These are phyloP conservation scores for Eumeta japonica DNA, from an alignment of 1,140 invertebrate species.

Conservation along the genomic window DNA sequence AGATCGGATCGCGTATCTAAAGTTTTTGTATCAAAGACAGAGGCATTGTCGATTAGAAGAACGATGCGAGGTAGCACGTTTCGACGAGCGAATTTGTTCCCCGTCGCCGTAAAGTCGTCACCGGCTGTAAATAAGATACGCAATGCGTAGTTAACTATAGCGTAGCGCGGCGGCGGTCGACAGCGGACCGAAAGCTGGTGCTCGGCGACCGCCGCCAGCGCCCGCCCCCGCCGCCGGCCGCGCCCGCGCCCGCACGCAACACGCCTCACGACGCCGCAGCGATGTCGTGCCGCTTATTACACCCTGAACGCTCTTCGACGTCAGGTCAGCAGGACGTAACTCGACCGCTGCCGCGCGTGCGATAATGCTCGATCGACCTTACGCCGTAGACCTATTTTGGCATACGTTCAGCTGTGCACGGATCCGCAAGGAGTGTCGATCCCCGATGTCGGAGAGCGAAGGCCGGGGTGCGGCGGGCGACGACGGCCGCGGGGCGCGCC, in stretches of 20 bases:
- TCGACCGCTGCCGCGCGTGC: no score
- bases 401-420: conserved; percentile 13
- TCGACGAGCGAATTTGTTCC: no score
- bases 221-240: conserved; percentile 18
- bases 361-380: no score
- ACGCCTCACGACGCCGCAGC: conserved; percentile 25
- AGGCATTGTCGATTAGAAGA: no score
- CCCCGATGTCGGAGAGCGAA: conserved; percentile 50
- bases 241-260: conserved; percentile 19
- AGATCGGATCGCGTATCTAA: no score
- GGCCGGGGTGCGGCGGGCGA: conserved; percentile 39
- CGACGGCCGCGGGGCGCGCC: conserved; percentile 32
- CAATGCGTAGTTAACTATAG: neutral
- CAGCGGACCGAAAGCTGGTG: conserved; percentile 1
- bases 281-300: conserved; percentile 30
- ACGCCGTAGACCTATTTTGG: conserved; percentile 14
- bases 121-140: no score
- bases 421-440: conserved; percentile 35
- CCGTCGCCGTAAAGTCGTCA: no score
- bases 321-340: no score
- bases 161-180: neutral
- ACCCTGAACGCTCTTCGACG: conserved; percentile 41
- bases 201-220: conserved; percentile 19
- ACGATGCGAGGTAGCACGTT: no score
- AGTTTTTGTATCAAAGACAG: no score